Evolutionary conservation across 2,888 invertebrate species (phyloP).

Genomic region (Andrena praecox): DNA sequence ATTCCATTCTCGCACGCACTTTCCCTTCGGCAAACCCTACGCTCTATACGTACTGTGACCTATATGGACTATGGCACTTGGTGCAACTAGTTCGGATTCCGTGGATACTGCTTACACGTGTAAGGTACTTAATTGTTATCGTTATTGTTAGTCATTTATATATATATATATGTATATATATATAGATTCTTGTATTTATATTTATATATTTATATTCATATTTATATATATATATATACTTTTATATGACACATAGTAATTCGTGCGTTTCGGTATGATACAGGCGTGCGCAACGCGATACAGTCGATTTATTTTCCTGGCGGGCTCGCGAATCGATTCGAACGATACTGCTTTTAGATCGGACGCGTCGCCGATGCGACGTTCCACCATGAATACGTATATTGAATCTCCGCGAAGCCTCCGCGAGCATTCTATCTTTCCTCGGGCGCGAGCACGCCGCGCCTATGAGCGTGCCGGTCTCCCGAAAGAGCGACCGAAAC

Average conservation of each 20-base stretch:
- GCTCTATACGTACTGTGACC: conserved; percentile 69
- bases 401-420: neutral
- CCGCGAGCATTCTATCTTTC: too few relatives aligned
- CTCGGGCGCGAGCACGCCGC: neutral
- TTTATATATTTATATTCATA: conserved; percentile 39
- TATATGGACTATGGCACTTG: conserved; percentile 80
- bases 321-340: neutral
- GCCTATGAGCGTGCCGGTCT: neutral
- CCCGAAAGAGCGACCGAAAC: neutral
- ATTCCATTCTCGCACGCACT: neutral
- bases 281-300: conserved; percentile 71
- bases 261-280: conserved; percentile 74
- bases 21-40: conserved; percentile 38
- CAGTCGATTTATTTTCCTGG: conserved; percentile 66
- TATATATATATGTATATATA: conserved; percentile 36
- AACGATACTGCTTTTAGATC: conserved; percentile 8
- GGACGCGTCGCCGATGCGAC: neutral
- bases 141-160: conserved; percentile 65
- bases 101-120: conserved; percentile 69
- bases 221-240: conserved; percentile 49
- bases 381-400: neutral
- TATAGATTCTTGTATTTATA: conserved; percentile 38
- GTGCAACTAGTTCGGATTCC: conserved; percentile 76
- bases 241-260: conserved; percentile 72
- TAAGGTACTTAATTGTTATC: conserved; percentile 72